phyloP scores from a whole-genome alignment of 2,888 invertebrate genomes.

The Oscheius sp. region DNA sequence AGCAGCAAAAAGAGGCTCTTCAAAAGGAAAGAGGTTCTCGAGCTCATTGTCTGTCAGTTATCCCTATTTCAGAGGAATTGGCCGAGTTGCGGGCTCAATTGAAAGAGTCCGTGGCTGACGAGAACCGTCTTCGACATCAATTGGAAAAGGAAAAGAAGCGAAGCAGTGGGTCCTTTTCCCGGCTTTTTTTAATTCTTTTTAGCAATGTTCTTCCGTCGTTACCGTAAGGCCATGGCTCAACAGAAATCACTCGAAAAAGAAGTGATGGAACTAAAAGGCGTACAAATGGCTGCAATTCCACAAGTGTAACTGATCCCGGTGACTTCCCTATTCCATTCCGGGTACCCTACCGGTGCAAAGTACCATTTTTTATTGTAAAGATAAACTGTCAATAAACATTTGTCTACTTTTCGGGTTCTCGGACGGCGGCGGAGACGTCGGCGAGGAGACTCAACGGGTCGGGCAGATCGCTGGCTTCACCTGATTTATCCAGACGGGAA shows the following conservation, averaged over 20 bases:
- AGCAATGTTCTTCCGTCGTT: slow-evolving; percentile 32
- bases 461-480: neutral
- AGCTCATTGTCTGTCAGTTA: neutral
- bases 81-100: slow-evolving; percentile 13
- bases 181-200: neutral
- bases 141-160: slow-evolving; percentile 30
- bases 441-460: slow-evolving; percentile 29
- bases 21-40: slow-evolving; percentile 46
- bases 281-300: neutral
- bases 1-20: slow-evolving; percentile 54
- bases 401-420: neutral
- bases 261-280: slow-evolving; percentile 24
- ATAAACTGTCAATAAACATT: neutral
- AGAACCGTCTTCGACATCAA: slow-evolving; percentile 20
- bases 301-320: slow-evolving; percentile 1
- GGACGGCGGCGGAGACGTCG: slow-evolving; percentile 13
- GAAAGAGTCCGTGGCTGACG: slow-evolving; percentile 17
- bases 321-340: neutral
- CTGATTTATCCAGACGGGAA: slow-evolving; percentile 3
- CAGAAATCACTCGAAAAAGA: no score
- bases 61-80: slow-evolving; percentile 30
- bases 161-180: slow-evolving; percentile 10
- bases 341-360: no score
- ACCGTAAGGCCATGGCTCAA: slow-evolving; percentile 23
- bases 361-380: neutral